These are phyloP conservation scores for Ornithoptera priamus DNA, from an alignment of 2,888 invertebrate species.

Conservation along the genomic window DNA sequence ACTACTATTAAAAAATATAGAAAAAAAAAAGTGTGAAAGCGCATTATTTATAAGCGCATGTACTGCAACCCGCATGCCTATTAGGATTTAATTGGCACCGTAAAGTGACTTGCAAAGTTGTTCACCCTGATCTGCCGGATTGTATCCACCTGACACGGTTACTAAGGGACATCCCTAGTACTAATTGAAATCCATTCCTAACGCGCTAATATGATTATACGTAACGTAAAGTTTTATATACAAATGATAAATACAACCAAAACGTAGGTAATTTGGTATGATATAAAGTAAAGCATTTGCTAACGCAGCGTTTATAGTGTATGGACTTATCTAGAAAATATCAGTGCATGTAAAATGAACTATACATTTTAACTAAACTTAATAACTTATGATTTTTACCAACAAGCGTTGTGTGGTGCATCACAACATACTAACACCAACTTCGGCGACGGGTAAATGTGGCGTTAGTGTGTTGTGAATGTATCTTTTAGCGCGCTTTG, in stretches of 20 bases:
- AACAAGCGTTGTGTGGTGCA: too few relatives aligned
- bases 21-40: constrained; percentile 9
- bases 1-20: background rate
- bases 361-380: too few relatives aligned
- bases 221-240: background rate
- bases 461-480: too few relatives aligned
- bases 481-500: too few relatives aligned
- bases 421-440: too few relatives aligned
- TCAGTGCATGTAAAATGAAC: too few relatives aligned
- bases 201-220: background rate
- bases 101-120: constrained; percentile 32
- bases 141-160: constrained; percentile 53
- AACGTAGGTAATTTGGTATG: too few relatives aligned
- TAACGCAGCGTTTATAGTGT: too few relatives aligned
- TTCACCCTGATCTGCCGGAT: constrained; percentile 47
- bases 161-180: constrained; percentile 38
- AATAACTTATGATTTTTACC: too few relatives aligned
- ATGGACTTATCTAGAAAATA: too few relatives aligned
- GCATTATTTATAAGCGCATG: constrained; percentile 17
- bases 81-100: constrained; percentile 34
- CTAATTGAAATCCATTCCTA: background rate
- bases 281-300: too few relatives aligned
- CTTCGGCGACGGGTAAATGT: too few relatives aligned
- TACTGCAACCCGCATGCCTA: constrained; percentile 7
- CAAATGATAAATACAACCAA: background rate